A percentile compares a stretch with the other conserved stretches of the same genome.
Conservation (phyloP, 2,888 invertebrate species). For the Diadromus collaris region DNA sequence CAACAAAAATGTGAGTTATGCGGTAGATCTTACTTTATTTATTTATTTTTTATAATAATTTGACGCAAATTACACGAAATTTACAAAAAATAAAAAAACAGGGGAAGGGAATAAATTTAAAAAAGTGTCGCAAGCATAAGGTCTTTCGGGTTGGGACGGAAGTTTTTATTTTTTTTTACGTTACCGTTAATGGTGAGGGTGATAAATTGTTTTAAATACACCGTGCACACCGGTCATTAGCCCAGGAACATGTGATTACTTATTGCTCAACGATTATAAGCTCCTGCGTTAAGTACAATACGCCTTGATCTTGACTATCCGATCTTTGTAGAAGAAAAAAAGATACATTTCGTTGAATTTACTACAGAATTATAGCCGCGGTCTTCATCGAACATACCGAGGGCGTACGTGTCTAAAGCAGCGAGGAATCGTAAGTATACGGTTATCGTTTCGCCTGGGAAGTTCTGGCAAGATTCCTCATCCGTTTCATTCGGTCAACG, state of each 20-base stretch:
- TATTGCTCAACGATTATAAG: not conserved
- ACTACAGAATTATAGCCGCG: not conserved
- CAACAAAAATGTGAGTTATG: constrained; percentile 37
- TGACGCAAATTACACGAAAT: not conserved
- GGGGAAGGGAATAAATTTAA: no score
- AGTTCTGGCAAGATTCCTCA: constrained; percentile 22
- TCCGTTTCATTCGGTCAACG: constrained; percentile 48
- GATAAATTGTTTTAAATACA: no score
- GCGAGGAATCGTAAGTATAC: not conserved
- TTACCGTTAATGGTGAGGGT: no score
- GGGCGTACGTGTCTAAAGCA: not conserved
- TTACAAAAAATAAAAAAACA: not conserved
- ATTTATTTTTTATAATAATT: not conserved
- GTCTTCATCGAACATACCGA: not conserved
- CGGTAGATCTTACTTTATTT: not conserved
- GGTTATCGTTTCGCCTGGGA: constrained; percentile 14
- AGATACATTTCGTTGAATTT: constrained; percentile 9
- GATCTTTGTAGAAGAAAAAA: not conserved
- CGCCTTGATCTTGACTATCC: not conserved
- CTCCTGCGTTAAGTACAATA: not conserved
- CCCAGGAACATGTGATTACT: not conserved
- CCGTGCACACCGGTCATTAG: not conserved
- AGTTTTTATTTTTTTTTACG: no score
- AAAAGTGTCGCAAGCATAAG: no score
- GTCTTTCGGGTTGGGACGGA: no score